phyloP scores from a whole-genome alignment of 2,797 vertebrate genomes.

The Chlorospingus flavigularis region DNA sequence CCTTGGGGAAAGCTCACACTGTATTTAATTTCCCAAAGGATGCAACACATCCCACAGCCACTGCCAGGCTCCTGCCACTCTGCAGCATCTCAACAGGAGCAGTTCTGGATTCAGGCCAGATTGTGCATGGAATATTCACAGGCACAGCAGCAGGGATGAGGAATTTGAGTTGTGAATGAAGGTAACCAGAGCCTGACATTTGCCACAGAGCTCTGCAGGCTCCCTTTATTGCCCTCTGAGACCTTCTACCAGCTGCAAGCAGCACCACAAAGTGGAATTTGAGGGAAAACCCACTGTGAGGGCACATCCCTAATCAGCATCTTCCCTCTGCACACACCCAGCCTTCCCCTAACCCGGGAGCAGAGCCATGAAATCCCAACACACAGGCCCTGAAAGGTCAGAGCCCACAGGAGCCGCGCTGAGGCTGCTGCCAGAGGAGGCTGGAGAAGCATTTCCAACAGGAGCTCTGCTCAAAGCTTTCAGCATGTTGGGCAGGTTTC shows the following conservation, averaged over 20 bases:
- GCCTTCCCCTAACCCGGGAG: rapidly evolving
- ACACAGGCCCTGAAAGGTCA: background rate
- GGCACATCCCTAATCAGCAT: background rate
- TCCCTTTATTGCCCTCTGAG: background rate
- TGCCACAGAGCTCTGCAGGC: background rate
- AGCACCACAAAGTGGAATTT: background rate
- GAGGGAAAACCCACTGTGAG: background rate
- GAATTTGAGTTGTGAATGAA: rapidly evolving
- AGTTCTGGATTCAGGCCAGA: background rate
- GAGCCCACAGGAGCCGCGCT: background rate
- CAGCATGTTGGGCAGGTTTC: background rate
- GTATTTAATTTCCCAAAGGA: background rate
- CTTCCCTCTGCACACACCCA: background rate
- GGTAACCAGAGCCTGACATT: background rate
- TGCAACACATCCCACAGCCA: background rate
- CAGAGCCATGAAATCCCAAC: background rate
- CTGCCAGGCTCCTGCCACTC: background rate
- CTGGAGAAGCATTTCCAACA: background rate
- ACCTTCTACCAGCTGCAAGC: background rate
- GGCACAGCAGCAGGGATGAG: background rate
- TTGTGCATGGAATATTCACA: background rate
- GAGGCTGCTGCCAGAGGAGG: background rate
- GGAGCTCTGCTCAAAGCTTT: background rate
- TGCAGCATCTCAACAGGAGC: background rate
- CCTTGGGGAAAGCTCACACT: rapidly evolving